Evolutionary conservation across 1,140 invertebrate genomes (phyloP).

Genomic region (Bombus cullumanus): DNA sequence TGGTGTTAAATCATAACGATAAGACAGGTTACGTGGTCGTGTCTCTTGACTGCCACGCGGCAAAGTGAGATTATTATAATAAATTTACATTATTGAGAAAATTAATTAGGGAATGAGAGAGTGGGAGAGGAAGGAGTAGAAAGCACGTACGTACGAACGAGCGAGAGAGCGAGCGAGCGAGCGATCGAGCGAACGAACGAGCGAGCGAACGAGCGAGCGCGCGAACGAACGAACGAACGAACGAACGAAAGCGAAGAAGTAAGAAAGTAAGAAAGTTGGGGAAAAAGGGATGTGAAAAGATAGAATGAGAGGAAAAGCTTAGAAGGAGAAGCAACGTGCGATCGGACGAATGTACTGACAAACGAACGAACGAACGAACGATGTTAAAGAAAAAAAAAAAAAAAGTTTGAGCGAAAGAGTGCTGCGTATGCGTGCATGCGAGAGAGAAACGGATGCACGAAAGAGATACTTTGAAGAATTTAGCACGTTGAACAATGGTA

Average conservation of each 20-base stretch:
- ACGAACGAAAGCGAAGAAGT: neutral
- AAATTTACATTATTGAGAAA: constrained; percentile 72
- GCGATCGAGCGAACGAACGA: fast-evolving
- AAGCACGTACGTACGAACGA: neutral
- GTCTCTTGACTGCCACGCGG: constrained; percentile 71
- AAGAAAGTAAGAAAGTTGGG: neutral
- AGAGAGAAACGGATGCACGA: constrained; percentile 31
- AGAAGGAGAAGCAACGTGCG: neutral
- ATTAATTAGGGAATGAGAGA: constrained; percentile 59
- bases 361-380: neutral
- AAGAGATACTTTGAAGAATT: constrained; percentile 60
- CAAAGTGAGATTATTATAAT: constrained; percentile 82
- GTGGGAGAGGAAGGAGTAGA: constrained; percentile 44
- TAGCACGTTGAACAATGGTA: constrained; percentile 75
- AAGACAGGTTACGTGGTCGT: constrained; percentile 66
- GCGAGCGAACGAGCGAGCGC: neutral
- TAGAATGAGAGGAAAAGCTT: constrained; percentile 12
- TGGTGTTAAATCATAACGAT: constrained; percentile 60
- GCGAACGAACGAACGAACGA: neutral
- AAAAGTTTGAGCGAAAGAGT: neutral
- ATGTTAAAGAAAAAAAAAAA: neutral
- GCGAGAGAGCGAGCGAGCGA: neutral
- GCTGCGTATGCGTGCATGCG: constrained; percentile 16
- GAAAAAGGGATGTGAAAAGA: neutral
- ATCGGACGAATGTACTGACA: neutral